Evolutionary conservation across 2,113 vertebrate species (phyloP), one percentile per base, ranked within the genome.

Genomic region (Acrocephalus arundinaceus): DNA sequence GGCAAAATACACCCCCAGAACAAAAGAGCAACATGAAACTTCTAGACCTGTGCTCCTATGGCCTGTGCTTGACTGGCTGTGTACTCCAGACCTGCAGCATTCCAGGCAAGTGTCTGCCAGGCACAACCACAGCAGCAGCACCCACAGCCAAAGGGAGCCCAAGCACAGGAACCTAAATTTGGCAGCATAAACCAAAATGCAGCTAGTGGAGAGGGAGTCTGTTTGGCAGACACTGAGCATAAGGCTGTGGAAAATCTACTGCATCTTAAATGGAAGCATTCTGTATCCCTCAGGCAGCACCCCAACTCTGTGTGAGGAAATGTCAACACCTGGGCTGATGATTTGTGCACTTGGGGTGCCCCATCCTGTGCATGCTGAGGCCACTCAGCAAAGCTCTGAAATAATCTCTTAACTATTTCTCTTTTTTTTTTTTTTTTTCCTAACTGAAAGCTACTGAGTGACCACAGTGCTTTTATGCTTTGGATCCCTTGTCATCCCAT

Each of bases 151-250:
- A 73, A 54, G 48, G 49, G 16, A 85, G 6, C 28, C 30, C 27
- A 11, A 30, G 30, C 41, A 25, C 3, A 1, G 63, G 49, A 61
- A 58, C 20, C 10, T 13, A 11, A 35, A 52, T 31, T 35, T 2
- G 5, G 23, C 27, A 25, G 18, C 39, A 46, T 19, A 78, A 85
- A 51, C 10, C 18, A 57, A 37, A 45, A 75, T 10, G 3, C 1
- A 2, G 7, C 20, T 2, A 27, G n/a, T 0, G 0, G 25, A 76
- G 23, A 7, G 15, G 10, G 17, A 28, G 9, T 2, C 49, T 80
- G 49, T 39, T 59, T 68, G 49, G 48, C 54, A 72, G 49, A 65
- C 25, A 51, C 11, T 5, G 41, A 88, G 51, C 13, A 27, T 10
- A 37, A 81, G 62, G 59, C 35, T 28, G 15, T 16, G 33, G 21